phyloP scores from a whole-genome alignment of 2,113 vertebrate species.

The Rynchops niger region DNA sequence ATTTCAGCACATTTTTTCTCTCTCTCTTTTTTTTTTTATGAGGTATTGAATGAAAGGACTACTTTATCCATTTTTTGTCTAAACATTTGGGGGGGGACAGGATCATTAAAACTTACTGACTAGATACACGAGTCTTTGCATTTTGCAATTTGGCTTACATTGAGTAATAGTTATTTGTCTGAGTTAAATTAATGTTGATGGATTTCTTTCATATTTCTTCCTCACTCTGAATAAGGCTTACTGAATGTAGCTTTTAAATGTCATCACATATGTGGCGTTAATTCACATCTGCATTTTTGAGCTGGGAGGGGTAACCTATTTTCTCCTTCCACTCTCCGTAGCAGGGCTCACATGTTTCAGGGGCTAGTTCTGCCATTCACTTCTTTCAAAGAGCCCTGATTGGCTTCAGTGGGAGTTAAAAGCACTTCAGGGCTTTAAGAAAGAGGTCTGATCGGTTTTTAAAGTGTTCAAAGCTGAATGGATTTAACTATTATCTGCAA shows the following conservation, averaged over 20 bases:
- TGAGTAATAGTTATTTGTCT: conserved; percentile 62
- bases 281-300: conserved; percentile 70
- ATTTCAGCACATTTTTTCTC: conserved; percentile 25
- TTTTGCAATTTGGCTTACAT: conserved; percentile 37
- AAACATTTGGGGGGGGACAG: not conserved
- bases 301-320: conserved; percentile 68
- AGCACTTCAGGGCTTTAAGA: conserved; percentile 68
- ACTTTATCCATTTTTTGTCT: conserved; percentile 20
- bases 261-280: conserved; percentile 52
- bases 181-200: conserved; percentile 64
- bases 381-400: conserved; percentile 62
- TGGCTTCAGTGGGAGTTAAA: conserved; percentile 67
- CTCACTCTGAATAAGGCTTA: conserved; percentile 51
- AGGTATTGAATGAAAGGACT: not conserved
- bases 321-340: conserved; percentile 7
- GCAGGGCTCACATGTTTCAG: conserved; percentile 48
- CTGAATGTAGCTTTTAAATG: conserved; percentile 61
- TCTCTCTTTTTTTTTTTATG: not conserved
- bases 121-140: not conserved
- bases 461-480: conserved; percentile 61
- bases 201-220: conserved; percentile 64
- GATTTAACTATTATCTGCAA: conserved; percentile 27
- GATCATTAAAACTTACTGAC: conserved; percentile 34
- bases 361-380: conserved; percentile 65
- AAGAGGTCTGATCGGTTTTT: conserved; percentile 64